Conservation (phyloP, 2,888 invertebrate genomes). For the Xanthorhoe spadicearia region DNA sequence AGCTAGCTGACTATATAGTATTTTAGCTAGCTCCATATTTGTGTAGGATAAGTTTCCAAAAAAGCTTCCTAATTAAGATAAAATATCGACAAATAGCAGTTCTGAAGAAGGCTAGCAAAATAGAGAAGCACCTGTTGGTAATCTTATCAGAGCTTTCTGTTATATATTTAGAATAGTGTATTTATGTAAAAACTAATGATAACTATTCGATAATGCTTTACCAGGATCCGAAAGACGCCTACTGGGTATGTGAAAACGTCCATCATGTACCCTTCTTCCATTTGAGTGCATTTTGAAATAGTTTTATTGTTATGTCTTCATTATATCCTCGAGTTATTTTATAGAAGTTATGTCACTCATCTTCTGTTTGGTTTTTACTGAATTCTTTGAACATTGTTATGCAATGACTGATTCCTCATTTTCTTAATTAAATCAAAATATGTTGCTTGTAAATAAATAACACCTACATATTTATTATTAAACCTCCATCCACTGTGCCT, state of each 20-base stretch:
- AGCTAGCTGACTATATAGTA: no score
- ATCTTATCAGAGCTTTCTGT: no score
- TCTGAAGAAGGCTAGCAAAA: no score
- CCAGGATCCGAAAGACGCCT: slow-evolving; percentile 66
- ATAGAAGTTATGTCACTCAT: background rate
- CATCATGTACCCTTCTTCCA: background rate
- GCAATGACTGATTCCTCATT: background rate
- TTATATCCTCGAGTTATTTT: background rate
- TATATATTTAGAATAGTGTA: slow-evolving; percentile 10
- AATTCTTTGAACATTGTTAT: background rate
- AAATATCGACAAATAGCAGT: no score
- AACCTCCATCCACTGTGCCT: background rate
- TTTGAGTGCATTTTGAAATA: slow-evolving; percentile 8
- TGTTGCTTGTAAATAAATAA: background rate
- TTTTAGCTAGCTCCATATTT: no score
- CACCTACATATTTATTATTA: background rate
- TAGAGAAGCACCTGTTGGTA: no score
- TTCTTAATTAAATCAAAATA: background rate
- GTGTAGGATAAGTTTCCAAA: no score
- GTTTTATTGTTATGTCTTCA: slow-evolving; percentile 11
- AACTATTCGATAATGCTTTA: slow-evolving; percentile 52
- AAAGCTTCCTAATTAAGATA: no score
- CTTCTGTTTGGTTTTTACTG: background rate
- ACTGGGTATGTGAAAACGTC: slow-evolving; percentile 71
- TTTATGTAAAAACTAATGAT: slow-evolving; percentile 20